Base-by-base conservation (phyloP, 2,113 vertebrate species). In the Sarotherodon lohbergeri region DNA sequence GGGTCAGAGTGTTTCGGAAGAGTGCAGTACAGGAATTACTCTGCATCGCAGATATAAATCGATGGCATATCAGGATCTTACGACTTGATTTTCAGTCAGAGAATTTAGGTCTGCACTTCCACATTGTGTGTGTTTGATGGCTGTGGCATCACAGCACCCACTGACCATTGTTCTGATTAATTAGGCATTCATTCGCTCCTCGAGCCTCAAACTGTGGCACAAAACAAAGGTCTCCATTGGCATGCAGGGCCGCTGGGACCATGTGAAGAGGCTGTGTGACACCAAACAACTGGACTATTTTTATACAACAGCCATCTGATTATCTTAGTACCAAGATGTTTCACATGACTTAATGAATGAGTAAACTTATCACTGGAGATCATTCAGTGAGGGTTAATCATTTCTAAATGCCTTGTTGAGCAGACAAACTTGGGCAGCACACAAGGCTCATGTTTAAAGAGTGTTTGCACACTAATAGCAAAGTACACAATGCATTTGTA, bases 181-280 rank as follows among this genome's bases (percentile, higher is more conserved):
- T 96, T 93, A 94, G 94, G 90, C 80, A 88, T 95, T 93, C 91
- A 94, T 96, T 93, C 88, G 88, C 88, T 94, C 91, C 90, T 73
- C 83, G 57, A n/a, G 90, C 86, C 91, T 87, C 86, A 92, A 96
- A 95, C 94, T 95, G 93, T 96, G 95, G 93, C 94, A 94, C 90
- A 82, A 92, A 94, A 96, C 96, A 96, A 96, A 96, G 94, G 91
- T 90, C 90, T 90, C 88, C 84, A 93, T 92, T 95, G 94, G 91
- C 76, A 86, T 90, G 88, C 88, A 56, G 43, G 82, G 76, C 88
- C 90, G 89, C 85, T 63, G 86, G 56, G 92, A 90, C 61, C 91
- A 90, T 86, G 93, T 92, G 89, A 93, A 94, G 85, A 89, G 78
- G 78, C 90, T 91, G 89, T 88, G 85, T 92, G 89, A 90, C 90